Conservation (phyloP, 2,113 vertebrate species). For the Okapia johnstoni region DNA sequence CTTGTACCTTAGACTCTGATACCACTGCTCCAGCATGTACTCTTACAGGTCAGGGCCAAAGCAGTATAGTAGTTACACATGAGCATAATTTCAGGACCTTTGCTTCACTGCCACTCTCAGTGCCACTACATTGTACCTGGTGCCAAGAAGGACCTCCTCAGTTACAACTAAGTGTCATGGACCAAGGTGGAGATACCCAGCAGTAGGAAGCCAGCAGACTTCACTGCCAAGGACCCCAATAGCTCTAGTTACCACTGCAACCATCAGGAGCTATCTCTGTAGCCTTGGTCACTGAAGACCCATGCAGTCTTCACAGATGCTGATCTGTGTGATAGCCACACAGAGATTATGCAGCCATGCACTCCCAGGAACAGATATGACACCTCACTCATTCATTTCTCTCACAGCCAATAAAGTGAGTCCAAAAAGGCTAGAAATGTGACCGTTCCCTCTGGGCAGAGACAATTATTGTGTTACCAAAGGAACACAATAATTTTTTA, state of each 20-base stretch:
- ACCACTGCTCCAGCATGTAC: background rate
- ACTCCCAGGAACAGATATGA: background rate
- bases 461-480: background rate
- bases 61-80: background rate
- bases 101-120: background rate
- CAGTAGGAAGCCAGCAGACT: background rate
- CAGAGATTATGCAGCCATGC: background rate
- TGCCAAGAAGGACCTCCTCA: background rate
- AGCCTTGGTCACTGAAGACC: background rate
- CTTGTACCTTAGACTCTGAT: background rate
- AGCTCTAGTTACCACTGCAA: background rate
- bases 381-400: too few species aligned
- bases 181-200: background rate
- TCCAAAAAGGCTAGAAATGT: background rate
- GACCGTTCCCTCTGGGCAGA: background rate
- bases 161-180: background rate
- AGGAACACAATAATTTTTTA: background rate
- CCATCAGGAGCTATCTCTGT: background rate
- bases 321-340: background rate
- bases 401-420: background rate
- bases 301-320: background rate
- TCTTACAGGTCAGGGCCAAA: background rate
- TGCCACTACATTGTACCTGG: background rate
- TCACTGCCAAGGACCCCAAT: background rate
- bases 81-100: background rate